Evolutionary conservation across 2,888 invertebrate species (phyloP), one percentile per base, ranked within the genome.

Genomic region (Drosophila kokeensis): DNA sequence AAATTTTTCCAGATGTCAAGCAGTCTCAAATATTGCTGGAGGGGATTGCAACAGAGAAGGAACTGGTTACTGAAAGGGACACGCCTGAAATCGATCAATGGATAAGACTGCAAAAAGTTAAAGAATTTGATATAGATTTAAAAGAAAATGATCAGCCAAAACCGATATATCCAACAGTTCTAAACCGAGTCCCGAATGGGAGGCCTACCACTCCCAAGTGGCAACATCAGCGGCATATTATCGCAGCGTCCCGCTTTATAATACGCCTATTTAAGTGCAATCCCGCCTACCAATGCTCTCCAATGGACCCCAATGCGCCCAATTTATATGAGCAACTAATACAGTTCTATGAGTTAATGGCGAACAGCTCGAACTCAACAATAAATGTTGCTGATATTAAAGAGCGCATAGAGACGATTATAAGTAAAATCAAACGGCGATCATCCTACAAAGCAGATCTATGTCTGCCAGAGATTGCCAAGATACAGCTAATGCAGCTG

Each of bases 241-340:
- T 83, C 29, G 74, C 65, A 4, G 83, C 80, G 0, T 70, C 83
- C 0, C 59, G 53, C 1, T 50, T n/a, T 13, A 54, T 85, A n/a
- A 13, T 82, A 13, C 34, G 69, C 10, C 50, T 66, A 2, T 74
- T 88, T 8, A 70, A 80, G 10, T 67, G 77, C 13, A 85, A 85
- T 62, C 71, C 86, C 1, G 50, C 69, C 7, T 82, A 79, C 29
- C 66, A 69, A 5, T 65, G 68, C 11, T 7, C 30, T 0, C 7
- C 36, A 0, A 6, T 8, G 10, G 55, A 69, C n/a, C 34, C 24
- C 0, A 21, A 57, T 27, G 63, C 29, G 0, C 61, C 71, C 11
- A 36, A 66, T 42, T 77, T 85, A 45, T 76, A 38, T n/a, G 86
- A 82, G 18, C 74, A 85, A 7, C 29, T 87, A n/a, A 34, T 70